Percentiles rank a stretch among this genome's conserved stretches.
These are phyloP conservation scores for Sphinx pinastri DNA, from an alignment of 2,888 invertebrate genomes.

Conservation along the genomic window DNA sequence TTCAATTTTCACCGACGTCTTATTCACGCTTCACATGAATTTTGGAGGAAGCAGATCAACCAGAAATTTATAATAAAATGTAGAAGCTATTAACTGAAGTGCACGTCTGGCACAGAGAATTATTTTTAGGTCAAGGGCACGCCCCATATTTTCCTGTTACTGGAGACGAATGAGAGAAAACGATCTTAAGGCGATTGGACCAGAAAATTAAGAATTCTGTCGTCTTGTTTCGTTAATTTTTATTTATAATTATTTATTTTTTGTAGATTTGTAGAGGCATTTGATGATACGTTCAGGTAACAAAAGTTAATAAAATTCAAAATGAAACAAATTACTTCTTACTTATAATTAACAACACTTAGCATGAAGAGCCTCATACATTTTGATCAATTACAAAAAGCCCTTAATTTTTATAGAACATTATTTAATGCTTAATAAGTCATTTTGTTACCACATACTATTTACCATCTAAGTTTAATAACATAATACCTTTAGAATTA, in stretches of 20 bases:
- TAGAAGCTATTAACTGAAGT: background rate
- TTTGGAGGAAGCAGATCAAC: background rate
- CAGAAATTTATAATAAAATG: background rate
- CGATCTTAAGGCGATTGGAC: background rate
- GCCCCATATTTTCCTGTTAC: background rate
- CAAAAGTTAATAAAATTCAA: too few species aligned
- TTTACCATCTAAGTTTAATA: background rate
- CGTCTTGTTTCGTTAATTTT: background rate
- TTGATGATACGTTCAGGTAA: too few species aligned
- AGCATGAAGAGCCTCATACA: too few species aligned
- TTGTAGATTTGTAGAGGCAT: too few species aligned
- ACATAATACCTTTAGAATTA: background rate
- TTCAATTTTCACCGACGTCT: background rate
- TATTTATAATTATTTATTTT: too few species aligned
- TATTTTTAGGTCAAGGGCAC: background rate
- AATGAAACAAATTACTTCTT: too few species aligned
- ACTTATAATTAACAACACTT: too few species aligned
- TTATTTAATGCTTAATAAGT: too few species aligned
- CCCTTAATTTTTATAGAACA: too few species aligned
- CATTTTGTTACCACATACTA: background rate
- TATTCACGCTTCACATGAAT: background rate
- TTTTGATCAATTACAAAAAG: too few species aligned
- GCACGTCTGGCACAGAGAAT: background rate
- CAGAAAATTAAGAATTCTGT: background rate
- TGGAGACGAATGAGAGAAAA: background rate